phyloP scores from a whole-genome alignment of 2,113 vertebrate species.

The Tachycineta bicolor region DNA sequence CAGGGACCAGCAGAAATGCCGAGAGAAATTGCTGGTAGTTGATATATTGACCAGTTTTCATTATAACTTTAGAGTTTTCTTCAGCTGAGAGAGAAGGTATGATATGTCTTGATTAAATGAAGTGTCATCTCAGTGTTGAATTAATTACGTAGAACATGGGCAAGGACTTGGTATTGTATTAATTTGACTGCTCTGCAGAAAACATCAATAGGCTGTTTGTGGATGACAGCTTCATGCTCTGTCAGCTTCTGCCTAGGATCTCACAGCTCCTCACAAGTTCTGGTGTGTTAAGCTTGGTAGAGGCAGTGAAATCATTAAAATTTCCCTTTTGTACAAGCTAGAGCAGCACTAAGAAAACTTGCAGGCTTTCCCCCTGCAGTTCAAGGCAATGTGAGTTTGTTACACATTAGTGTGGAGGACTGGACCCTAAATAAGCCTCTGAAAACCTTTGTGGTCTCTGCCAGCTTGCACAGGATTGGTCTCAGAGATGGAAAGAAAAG shows the following conservation, averaged over 20 bases:
- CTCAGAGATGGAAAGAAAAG: neutral
- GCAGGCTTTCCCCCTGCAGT: neutral
- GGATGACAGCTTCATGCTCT: neutral
- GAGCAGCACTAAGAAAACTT: neutral
- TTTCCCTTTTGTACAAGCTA: neutral
- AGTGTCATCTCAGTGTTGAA: constrained; percentile 35
- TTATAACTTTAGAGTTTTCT: constrained; percentile 37
- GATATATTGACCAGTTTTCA: constrained; percentile 55
- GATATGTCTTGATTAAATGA: constrained; percentile 70
- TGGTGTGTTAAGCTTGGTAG: neutral
- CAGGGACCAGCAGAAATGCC: neutral
- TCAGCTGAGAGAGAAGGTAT: constrained; percentile 55
- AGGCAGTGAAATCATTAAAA: neutral
- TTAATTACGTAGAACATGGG: constrained; percentile 19
- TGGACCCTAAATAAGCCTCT: neutral
- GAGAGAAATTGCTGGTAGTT: constrained; percentile 12
- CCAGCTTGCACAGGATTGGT: neutral
- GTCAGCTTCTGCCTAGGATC: neutral
- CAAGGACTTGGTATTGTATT: constrained; percentile 16
- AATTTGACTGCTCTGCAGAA: constrained; percentile 21
- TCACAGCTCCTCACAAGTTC: neutral
- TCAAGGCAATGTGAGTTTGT: neutral
- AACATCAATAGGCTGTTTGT: neutral
- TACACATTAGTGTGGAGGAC: neutral
- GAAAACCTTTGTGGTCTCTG: neutral